Conservation (phyloP, 2,113 vertebrate genomes). For the Nothocercus julius region DNA sequence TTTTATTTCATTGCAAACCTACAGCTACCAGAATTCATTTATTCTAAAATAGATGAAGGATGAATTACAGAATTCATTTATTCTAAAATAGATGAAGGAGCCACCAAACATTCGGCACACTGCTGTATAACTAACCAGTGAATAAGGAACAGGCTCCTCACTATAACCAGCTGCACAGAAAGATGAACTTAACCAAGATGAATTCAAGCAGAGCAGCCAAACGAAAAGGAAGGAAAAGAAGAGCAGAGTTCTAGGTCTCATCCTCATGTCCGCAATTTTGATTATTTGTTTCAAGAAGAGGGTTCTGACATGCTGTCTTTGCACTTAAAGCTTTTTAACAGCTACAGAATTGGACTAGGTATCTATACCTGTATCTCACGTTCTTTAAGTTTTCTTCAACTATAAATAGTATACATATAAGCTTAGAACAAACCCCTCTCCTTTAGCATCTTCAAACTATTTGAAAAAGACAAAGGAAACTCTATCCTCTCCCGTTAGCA, state of each 20-base stretch:
- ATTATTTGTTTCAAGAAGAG: no score
- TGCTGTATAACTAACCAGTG: background rate
- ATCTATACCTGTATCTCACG: no score
- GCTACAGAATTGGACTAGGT: no score
- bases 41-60: background rate
- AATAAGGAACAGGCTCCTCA: background rate
- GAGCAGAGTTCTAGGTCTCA: rapidly evolving
- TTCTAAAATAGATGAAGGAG: background rate
- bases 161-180: background rate
- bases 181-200: background rate
- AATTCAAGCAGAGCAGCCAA: background rate
- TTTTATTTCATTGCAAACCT: constrained; percentile 5
- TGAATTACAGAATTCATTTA: background rate
- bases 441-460: background rate
- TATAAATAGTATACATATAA: background rate
- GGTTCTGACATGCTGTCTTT: no score
- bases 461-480: background rate
- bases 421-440: background rate
- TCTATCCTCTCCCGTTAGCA: background rate
- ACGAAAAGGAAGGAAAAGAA: rapidly evolving
- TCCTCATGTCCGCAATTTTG: background rate
- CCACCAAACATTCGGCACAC: background rate
- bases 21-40: background rate
- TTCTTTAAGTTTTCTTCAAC: background rate
- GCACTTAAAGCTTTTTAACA: no score